A percentile compares a stretch with the other conserved stretches of the same genome.
Evolutionary conservation across 2,888 invertebrate genomes (phyloP).

Genomic region (Latrodectus elegans): DNA sequence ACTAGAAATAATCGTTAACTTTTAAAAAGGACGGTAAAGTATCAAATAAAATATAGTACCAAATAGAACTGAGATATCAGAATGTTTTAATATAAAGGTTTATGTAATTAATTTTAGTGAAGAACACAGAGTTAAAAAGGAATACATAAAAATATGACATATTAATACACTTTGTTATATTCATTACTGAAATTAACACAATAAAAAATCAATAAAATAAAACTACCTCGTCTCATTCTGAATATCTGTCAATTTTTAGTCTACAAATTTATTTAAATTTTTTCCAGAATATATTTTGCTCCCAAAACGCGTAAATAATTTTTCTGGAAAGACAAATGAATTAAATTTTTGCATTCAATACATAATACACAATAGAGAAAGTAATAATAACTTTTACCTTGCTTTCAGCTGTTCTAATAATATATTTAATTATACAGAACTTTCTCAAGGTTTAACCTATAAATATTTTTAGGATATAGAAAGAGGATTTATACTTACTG

Average conservation of each 20-base stretch:
- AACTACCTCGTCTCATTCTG: conserved; percentile 51
- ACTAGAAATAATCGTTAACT: no score
- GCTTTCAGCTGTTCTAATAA: conserved; percentile 44
- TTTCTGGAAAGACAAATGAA: conserved; percentile 63
- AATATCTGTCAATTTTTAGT: conserved; percentile 22
- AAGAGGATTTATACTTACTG: conserved; percentile 54
- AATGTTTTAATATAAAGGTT: no score
- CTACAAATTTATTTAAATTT: conserved; percentile 14
- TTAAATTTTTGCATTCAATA: conserved; percentile 7
- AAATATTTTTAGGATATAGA: conserved; percentile 58
- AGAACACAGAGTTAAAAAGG: no score
- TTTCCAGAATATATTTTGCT: conserved; percentile 44
- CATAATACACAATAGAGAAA: conserved; percentile 35
- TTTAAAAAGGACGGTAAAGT: no score
- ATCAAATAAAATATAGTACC: no score
- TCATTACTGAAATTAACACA: no score
- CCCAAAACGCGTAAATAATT: conserved; percentile 39
- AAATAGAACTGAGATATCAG: no score
- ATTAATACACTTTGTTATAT: no score
- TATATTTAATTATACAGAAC: conserved; percentile 58
- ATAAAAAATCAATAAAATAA: conserved; percentile 29
- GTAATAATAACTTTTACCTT: conserved; percentile 56
- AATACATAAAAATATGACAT: no score
- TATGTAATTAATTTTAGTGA: no score
- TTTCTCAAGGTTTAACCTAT: conserved; percentile 66